Evolutionary conservation across 1,140 invertebrate genomes (phyloP).

Genomic region (Drosophila biarmipes): DNA sequence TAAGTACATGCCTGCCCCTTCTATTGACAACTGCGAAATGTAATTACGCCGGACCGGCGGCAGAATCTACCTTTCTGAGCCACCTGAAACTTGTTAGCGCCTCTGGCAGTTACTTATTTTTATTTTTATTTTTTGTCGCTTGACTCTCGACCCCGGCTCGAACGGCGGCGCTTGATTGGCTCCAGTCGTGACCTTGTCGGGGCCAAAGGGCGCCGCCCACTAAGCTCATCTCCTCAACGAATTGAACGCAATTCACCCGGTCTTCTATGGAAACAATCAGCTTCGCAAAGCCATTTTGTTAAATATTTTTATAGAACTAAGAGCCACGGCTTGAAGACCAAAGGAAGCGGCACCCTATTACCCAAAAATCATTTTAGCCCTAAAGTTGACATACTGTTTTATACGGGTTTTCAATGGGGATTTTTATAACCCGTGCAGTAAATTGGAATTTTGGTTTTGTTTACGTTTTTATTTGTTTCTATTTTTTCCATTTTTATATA

Average conservation of each 20-base stretch:
- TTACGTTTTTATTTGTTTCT: too few relatives aligned
- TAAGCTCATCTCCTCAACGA: not conserved
- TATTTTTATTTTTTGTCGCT: slow-evolving; percentile 18
- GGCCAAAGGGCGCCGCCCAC: slow-evolving; percentile 22
- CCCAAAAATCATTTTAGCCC: too few relatives aligned
- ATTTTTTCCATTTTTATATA: too few relatives aligned
- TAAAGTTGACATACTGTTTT: not conserved
- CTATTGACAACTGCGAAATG: slow-evolving; percentile 53
- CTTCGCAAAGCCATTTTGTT: not conserved
- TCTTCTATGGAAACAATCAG: not conserved
- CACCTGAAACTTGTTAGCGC: slow-evolving; percentile 34
- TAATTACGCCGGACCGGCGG: slow-evolving; percentile 24
- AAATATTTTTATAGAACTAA: not conserved
- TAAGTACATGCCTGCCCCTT: slow-evolving; percentile 27
- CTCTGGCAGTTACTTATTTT: slow-evolving; percentile 25
- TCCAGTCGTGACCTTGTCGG: slow-evolving; percentile 17
- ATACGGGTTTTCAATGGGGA: too few relatives aligned
- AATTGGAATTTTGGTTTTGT: too few relatives aligned
- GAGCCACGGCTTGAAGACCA: too few relatives aligned
- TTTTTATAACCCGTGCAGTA: too few relatives aligned
- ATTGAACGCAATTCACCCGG: not conserved
- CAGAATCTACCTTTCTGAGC: slow-evolving; percentile 4
- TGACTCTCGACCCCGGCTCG: slow-evolving; percentile 12
- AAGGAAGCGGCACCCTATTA: too few relatives aligned
- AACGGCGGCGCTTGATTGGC: slow-evolving; percentile 23